phyloP scores from a whole-genome alignment of 2,113 vertebrate genomes.

The Oncorhynchus mykiss region DNA sequence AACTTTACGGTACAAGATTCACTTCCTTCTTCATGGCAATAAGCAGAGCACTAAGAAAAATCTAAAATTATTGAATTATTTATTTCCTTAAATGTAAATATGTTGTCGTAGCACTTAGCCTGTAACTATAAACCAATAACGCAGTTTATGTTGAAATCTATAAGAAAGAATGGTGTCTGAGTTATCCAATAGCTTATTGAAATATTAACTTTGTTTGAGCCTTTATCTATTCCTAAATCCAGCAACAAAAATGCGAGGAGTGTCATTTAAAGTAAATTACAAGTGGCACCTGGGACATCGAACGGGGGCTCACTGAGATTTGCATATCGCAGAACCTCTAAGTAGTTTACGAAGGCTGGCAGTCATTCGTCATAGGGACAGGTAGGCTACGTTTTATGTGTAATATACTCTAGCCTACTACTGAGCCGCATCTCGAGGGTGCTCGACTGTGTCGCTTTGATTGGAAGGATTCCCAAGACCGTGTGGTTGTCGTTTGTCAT shows the following conservation, averaged over 20 bases:
- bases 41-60: background rate
- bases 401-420: background rate
- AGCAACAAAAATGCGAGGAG: background rate
- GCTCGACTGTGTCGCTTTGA: background rate
- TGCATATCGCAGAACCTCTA: background rate
- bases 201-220: background rate
- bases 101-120: too few species aligned
- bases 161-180: background rate
- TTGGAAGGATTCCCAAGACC: background rate
- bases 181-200: background rate
- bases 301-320: background rate
- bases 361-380: background rate
- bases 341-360: background rate
- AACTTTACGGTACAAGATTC: background rate
- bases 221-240: background rate
- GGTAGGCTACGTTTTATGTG: background rate
- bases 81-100: too few species aligned
- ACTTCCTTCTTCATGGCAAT: background rate
- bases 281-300: background rate
- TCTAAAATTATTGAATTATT: too few species aligned
- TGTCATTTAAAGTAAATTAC: too few species aligned
- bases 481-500: background rate
- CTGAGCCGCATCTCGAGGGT: background rate
- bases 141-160: background rate
- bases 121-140: background rate